phyloP scores from a whole-genome alignment of 2,888 invertebrate species.

The Asteroscopus sphinx region DNA sequence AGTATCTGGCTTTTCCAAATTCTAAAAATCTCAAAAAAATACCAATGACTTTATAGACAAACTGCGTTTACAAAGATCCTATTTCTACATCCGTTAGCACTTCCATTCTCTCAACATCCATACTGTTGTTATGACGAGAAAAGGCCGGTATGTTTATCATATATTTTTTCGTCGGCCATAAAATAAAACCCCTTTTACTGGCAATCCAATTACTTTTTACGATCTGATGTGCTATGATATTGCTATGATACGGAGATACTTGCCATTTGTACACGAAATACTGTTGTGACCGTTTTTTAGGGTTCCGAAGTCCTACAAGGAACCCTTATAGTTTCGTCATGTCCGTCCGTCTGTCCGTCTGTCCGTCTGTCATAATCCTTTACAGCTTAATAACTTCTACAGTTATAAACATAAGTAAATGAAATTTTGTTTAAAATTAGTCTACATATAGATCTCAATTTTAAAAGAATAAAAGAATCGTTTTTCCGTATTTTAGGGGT shows the following conservation, averaged over 20 bases:
- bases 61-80: slow-evolving; percentile 24
- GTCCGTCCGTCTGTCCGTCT: too few species aligned
- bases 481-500: too few species aligned
- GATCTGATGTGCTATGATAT: slow-evolving; percentile 83
- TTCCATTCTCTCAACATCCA: slow-evolving; percentile 60
- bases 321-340: too few species aligned
- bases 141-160: slow-evolving; percentile 83
- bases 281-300: slow-evolving; percentile 63
- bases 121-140: slow-evolving; percentile 70
- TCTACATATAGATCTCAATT: too few species aligned
- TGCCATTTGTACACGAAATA: slow-evolving; percentile 73
- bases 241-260: slow-evolving; percentile 79
- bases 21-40: not conserved
- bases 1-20: too few species aligned
- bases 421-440: too few species aligned
- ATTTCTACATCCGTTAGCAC: slow-evolving; percentile 37
- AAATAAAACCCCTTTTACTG: slow-evolving; percentile 88
- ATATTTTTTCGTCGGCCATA: slow-evolving; percentile 81
- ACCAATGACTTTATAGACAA: not conserved
- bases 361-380: too few species aligned
- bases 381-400: too few species aligned
- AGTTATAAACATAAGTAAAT: too few species aligned
- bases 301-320: too few species aligned
- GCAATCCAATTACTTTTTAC: slow-evolving; percentile 89
- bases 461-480: too few species aligned